Percentiles rank a stretch among this genome's conserved stretches.
Conservation (phyloP, 2,797 vertebrate species). For the Todus mexicanus region DNA sequence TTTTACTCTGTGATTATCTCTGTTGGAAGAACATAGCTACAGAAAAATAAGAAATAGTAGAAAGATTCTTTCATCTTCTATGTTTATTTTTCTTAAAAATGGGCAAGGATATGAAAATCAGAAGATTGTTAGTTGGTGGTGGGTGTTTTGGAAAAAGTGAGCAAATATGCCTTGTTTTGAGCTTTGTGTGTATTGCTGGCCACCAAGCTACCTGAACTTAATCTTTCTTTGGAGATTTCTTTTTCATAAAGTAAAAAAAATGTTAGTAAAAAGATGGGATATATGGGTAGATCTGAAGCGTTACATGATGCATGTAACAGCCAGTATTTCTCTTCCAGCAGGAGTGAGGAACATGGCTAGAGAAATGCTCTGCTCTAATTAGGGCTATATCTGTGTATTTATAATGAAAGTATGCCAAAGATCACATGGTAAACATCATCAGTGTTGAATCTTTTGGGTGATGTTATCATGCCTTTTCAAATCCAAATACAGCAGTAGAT, state of each 20-base stretch:
- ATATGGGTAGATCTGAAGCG: background rate
- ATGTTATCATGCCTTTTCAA: background rate
- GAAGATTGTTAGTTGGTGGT: background rate
- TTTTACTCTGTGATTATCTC: background rate
- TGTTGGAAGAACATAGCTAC: background rate
- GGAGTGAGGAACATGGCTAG: background rate
- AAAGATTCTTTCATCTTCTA: background rate
- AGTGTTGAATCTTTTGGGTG: background rate
- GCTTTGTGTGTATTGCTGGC: background rate
- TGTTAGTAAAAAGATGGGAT: background rate
- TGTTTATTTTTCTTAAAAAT: slow-evolving; percentile 23
- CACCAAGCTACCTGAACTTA: background rate
- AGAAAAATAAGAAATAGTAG: background rate
- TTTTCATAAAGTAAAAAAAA: background rate
- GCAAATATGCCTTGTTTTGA: background rate
- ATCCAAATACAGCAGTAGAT: background rate
- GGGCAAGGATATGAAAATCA: background rate
- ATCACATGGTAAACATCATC: background rate
- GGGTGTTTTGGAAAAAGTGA: slow-evolving; percentile 1
- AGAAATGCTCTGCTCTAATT: background rate
- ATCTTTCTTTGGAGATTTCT: slow-evolving; percentile 9
- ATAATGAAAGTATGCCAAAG: background rate
- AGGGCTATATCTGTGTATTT: background rate
- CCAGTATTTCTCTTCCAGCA: background rate
- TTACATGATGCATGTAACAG: background rate